phyloP scores from a whole-genome alignment of 2,113 vertebrate genomes.

The Anhinga anhinga region DNA sequence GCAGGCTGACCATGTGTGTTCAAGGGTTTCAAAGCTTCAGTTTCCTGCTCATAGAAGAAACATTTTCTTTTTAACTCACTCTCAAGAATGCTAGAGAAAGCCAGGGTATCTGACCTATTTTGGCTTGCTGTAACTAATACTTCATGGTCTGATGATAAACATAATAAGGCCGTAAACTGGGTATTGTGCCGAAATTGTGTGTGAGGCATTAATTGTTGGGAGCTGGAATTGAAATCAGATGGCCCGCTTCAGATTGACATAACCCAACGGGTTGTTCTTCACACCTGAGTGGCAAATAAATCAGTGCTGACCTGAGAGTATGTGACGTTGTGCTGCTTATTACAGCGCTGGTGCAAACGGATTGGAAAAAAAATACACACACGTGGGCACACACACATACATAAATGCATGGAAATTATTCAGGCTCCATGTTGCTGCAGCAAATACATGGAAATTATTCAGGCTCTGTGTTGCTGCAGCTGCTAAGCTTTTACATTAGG shows the following conservation, averaged over 20 bases:
- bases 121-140: slow-evolving; percentile 34
- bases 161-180: neutral
- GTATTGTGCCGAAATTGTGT: neutral
- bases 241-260: neutral
- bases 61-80: slow-evolving; percentile 1
- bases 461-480: slow-evolving; percentile 47
- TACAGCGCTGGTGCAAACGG: fast-evolving
- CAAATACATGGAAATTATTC: slow-evolving; percentile 37
- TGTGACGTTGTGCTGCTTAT: neutral
- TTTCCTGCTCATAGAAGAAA: slow-evolving; percentile 11
- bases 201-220: slow-evolving; percentile 25
- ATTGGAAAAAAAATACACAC: neutral
- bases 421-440: neutral
- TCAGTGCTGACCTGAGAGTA: neutral
- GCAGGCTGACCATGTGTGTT: neutral
- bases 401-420: slow-evolving; percentile 25
- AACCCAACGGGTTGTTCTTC: neutral
- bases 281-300: slow-evolving; percentile 25
- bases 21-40: slow-evolving; percentile 25
- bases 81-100: slow-evolving; percentile 13
- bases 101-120: slow-evolving; percentile 22
- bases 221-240: slow-evolving; percentile 41
- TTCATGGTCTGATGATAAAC: slow-evolving; percentile 60
- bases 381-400: neutral
- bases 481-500: slow-evolving; percentile 42